phyloP scores from a whole-genome alignment of 1,140 invertebrate species.

The Formica selysi region DNA sequence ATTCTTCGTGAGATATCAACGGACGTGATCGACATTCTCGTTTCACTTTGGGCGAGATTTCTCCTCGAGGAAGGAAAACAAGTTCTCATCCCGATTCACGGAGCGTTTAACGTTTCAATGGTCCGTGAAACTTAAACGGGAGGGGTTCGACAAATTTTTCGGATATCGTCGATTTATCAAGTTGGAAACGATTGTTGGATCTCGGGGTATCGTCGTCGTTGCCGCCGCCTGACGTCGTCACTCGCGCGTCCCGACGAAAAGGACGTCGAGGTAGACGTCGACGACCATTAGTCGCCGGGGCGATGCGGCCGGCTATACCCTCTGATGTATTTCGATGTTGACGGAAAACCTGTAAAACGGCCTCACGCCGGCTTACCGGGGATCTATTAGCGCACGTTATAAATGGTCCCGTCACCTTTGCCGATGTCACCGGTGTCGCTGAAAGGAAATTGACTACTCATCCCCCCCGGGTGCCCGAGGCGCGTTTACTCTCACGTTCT shows the following conservation, averaged over 20 bases:
- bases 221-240: slow-evolving; percentile 61
- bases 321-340: slow-evolving; percentile 82
- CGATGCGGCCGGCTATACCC: slow-evolving; percentile 68
- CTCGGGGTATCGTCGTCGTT: slow-evolving; percentile 69
- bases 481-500: slow-evolving; percentile 68
- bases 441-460: slow-evolving; percentile 84
- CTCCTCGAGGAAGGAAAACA: slow-evolving; percentile 31
- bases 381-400: slow-evolving; percentile 83
- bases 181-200: slow-evolving; percentile 77
- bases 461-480: slow-evolving; percentile 63
- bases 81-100: slow-evolving; percentile 34
- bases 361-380: slow-evolving; percentile 73
- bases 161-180: slow-evolving; percentile 81
- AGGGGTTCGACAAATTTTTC: slow-evolving; percentile 81
- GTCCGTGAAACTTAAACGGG: slow-evolving; percentile 59
- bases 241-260: slow-evolving; percentile 67
- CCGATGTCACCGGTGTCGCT: slow-evolving; percentile 80
- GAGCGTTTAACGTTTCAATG: slow-evolving; percentile 67
- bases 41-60: slow-evolving; percentile 6
- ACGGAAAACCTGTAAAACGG: slow-evolving; percentile 85
- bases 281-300: slow-evolving; percentile 80
- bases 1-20: neutral
- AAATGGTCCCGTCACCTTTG: slow-evolving; percentile 82
- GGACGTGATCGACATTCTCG: neutral
- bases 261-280: slow-evolving; percentile 70